phyloP scores from a whole-genome alignment of 2,888 invertebrate species.

The Limnephilus marmoratus region DNA sequence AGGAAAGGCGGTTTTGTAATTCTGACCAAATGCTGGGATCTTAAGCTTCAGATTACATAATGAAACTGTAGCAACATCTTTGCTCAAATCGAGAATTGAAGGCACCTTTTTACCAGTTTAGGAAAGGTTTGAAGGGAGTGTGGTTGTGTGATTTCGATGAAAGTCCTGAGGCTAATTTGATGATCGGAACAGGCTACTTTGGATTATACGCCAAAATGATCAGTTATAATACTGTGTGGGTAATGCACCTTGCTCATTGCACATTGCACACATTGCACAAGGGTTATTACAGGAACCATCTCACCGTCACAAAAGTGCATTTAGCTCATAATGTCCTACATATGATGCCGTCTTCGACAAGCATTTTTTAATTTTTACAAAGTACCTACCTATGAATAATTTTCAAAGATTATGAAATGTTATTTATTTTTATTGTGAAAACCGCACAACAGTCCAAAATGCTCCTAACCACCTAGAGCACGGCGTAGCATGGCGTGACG shows the following conservation, averaged over 20 bases:
- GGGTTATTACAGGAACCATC: not conserved
- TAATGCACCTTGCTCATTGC: not conserved
- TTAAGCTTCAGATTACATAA: not conserved
- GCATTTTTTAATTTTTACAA: not conserved
- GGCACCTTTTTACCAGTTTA: not conserved
- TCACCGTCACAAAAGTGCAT: not conserved
- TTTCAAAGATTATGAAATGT: too few species aligned
- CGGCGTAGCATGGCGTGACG: too few species aligned
- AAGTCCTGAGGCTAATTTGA: not conserved
- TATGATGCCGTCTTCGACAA: not conserved
- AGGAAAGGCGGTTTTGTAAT: not conserved
- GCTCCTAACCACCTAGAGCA: too few species aligned
- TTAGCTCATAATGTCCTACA: not conserved
- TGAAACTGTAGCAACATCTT: not conserved
- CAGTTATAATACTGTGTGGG: not conserved
- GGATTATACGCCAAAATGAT: not conserved
- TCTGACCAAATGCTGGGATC: not conserved
- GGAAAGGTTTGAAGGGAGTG: not conserved
- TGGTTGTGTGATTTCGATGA: not conserved
- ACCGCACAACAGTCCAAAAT: too few species aligned
- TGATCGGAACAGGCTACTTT: not conserved
- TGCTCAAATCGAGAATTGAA: not conserved
- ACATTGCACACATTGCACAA: not conserved
- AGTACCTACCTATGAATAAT: too few species aligned
- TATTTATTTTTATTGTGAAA: too few species aligned